Base-by-base conservation (phyloP, 2,113 vertebrate genomes). In the Rattus rattus region DNA sequence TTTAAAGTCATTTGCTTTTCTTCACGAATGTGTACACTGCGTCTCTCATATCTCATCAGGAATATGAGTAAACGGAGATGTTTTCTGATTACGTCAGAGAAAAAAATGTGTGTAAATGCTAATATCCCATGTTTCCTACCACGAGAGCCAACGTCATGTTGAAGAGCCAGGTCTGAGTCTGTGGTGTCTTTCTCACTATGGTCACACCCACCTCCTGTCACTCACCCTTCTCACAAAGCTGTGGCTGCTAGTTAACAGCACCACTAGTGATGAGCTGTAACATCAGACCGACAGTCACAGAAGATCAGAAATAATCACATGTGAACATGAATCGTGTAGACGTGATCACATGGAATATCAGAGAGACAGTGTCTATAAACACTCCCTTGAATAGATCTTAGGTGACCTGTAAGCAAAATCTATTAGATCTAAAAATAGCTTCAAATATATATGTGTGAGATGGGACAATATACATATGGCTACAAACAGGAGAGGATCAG, bases 91-190 rank as follows among this genome's bases (percentile, higher is more conserved):
- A 59, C 13, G 9, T 69, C 14, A 61, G 36, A 93, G 49, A 3
- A 43, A 88, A 88, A 94, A 92, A 73, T 65, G 52, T 8, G 9
- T n/a, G 17, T 47, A 67, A 73, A 85, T 67, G 22, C 67, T 90
- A 39, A 11, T 61, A 26, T 88, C 24, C 30, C 67, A 61, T 26
- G 19, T 63, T 17, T 87, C 63, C 52, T 88, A 52, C 54, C 49
- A 54, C 69, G 56, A 63, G 22, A 43, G 43, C 39, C 16, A 22
- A 11, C 14, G 14, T 49, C 28, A 5, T 49, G 16, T n/a, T 69
- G 16, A 10, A 33, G 52, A 87, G 12, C 63, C 65, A 69, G 33
- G 36, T 69, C 28, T 28, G 6, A 20, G 17, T 43, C 7, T 36
- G 8, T 11, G 24, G n/a, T 9, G 39, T 73, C 39, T 16, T 54